A percentile compares a stretch with the other conserved stretches of the same genome.
Conservation (phyloP, 2,113 vertebrate species). For the Notechis scutatus region DNA sequence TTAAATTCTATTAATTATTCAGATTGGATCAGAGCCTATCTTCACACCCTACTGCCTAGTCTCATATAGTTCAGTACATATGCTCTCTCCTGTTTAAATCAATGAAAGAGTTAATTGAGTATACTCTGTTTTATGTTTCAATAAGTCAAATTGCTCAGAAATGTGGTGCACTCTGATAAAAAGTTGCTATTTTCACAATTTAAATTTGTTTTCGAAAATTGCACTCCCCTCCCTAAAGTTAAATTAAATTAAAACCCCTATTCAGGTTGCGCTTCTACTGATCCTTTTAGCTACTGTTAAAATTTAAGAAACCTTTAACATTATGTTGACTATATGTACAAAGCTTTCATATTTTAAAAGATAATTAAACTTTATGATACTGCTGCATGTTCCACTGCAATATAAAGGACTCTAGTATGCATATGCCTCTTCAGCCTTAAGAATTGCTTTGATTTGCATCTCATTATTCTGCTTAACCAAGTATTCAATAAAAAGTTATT, state of each 20-base stretch:
- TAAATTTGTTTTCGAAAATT: slow-evolving; percentile 37
- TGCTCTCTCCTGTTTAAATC: neutral
- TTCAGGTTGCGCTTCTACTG: neutral
- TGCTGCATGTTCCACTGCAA: neutral
- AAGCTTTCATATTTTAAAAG: neutral
- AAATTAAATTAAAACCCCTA: neutral
- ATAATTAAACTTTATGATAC: neutral
- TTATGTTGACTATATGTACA: neutral
- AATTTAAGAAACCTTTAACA: neutral
- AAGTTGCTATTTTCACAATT: slow-evolving; percentile 33
- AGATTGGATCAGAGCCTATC: neutral
- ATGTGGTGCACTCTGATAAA: neutral
- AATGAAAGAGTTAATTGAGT: neutral
- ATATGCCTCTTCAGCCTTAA: neutral
- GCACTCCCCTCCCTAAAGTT: neutral
- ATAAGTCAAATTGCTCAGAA: neutral
- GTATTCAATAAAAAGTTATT: neutral
- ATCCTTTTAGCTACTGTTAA: neutral
- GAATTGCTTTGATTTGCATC: neutral
- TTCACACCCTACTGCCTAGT: neutral
- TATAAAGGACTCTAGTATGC: neutral
- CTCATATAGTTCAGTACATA: neutral
- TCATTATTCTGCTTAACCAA: neutral
- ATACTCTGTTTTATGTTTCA: neutral
- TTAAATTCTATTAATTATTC: neutral